Conservation (phyloP, 64 coral and sea anemone species). For the Pachyseris speciosa region DNA sequence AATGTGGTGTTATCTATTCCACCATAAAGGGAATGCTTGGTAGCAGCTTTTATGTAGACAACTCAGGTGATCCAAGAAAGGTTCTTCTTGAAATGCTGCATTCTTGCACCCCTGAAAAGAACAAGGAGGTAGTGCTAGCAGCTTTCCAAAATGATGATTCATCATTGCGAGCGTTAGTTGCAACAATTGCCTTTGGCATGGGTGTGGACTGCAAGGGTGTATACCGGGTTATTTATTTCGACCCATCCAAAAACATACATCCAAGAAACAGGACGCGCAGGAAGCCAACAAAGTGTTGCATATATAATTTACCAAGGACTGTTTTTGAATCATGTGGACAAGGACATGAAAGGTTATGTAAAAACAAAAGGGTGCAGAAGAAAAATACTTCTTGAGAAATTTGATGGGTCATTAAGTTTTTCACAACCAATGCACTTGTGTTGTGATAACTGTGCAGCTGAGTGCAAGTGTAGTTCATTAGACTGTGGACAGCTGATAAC, state of each 20-base stretch:
- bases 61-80: background rate
- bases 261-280: slow-evolving; percentile 16
- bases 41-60: slow-evolving; percentile 8
- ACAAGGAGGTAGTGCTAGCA: background rate
- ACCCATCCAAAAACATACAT: slow-evolving; percentile 55
- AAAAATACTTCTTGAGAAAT: slow-evolving; percentile 6
- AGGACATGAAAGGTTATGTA: no score
- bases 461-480: slow-evolving; percentile 22
- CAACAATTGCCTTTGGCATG: no score
- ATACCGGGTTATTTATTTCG: slow-evolving; percentile 20
- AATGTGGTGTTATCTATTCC: slow-evolving; percentile 67
- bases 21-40: slow-evolving; percentile 63
- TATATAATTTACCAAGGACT: slow-evolving; percentile 42
- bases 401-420: background rate
- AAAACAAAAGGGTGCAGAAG: no score
- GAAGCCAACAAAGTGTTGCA: slow-evolving; percentile 21
- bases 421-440: slow-evolving; percentile 19
- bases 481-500: background rate
- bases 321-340: slow-evolving; percentile 9
- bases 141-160: slow-evolving; percentile 1
- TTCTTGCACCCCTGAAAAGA: background rate
- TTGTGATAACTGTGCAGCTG: no score
- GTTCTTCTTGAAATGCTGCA: slow-evolving; percentile 57
- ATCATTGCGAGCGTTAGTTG: background rate
- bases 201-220: no score